Base-by-base conservation (phyloP, 2,113 vertebrate genomes). In the Psammodynastes pulverulentus region DNA sequence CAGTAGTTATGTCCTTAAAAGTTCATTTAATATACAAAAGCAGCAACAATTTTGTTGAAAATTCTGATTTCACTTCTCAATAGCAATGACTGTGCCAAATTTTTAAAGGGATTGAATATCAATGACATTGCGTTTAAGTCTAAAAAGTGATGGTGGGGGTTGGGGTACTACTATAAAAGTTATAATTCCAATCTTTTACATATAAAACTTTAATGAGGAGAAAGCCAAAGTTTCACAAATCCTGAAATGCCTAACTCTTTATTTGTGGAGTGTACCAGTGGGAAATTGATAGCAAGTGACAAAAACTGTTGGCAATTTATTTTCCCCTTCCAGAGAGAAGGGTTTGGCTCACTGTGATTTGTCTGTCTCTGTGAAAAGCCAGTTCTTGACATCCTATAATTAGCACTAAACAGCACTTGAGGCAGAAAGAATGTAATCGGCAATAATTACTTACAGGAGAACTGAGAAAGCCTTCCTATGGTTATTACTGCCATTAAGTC, bases 331-430 rank as follows among this genome's bases (percentile, higher is more conserved):
- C 54, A 19, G 53, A 46, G 67, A 29, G 52, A 91, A 93, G 90
- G 84, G 92, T 43, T 94, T 91, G 87, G 85, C 94, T 94, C 54
- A 39, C 91, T 93, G 67, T 93, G 91, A 95, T 95, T 94, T 94
- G 29, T 85, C 92, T 96, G n/a, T 95, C 94, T 96, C 93, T 94
- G 93, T 67, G 53, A 94, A 94, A 96, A 94, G 87, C 34, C 92
- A 89, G 56, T 89, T 95, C 87, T 92, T 89, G 91, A 92, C 89
- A 92, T 84, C 86, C 67, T 86, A 92, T 94, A 96, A 96, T 94
- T 95, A 95, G 94, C 72, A 93, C 87, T 91, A 93, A 94, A 84
- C 89, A 95, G 90, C 89, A 96, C 94, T 96, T 48, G 5, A 94
- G 92, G 91, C 93, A 93, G 93, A 91, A 95, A 93, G 92, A 94